Evolutionary conservation across 2,113 vertebrate species (phyloP), one percentile per base, ranked within the genome.

Genomic region (Sarotherodon lohbergeri): DNA sequence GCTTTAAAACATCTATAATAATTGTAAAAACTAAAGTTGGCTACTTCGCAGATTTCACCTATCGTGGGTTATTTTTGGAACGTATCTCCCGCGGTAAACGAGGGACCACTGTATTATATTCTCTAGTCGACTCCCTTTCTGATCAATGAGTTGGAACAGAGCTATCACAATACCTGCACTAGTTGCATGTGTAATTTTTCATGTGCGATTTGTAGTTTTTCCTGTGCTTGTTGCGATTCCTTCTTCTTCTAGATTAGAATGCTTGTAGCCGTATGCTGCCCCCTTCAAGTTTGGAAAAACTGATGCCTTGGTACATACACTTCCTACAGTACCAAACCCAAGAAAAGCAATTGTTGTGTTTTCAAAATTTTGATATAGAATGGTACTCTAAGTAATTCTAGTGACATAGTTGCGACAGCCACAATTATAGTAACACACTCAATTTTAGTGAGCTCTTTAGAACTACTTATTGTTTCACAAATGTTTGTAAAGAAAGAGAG

Each of bases 81-180:
- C 27, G 0, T 32, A 32, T 32, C 5, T 0, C 57, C 27, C 1
- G 1, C 14, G 0, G 32, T 59, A 59, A 59, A 59, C 57, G 17
- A 61, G 9, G 14, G 14, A 61, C 14, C 3, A 61, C 27, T 61
- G 55, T 57, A 19, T 34, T 63, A 63, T 36, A 63, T 63, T 63
- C 32, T 63, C 17, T 63, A 43, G 12, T 3, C 1, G 0, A 41
- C 66, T 43, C 36, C n/a, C 7, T 43, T 71, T 71, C 66, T 43
- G 36, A 43, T 24, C 36, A 43, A 5, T 71, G n/a, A 71, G 12
- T 71, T 41, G 11, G 1, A 71, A n/a, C 36, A 43, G 66, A 71
- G 7, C 7, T 24, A 16, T 1, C 4, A 1, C 19, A 66, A 39
- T 22, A 66, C 6, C 61, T 66, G 34, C 4, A 39, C n/a, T 71